phyloP scores from a whole-genome alignment of 2,888 invertebrate genomes.

The Macrophya annulata region DNA sequence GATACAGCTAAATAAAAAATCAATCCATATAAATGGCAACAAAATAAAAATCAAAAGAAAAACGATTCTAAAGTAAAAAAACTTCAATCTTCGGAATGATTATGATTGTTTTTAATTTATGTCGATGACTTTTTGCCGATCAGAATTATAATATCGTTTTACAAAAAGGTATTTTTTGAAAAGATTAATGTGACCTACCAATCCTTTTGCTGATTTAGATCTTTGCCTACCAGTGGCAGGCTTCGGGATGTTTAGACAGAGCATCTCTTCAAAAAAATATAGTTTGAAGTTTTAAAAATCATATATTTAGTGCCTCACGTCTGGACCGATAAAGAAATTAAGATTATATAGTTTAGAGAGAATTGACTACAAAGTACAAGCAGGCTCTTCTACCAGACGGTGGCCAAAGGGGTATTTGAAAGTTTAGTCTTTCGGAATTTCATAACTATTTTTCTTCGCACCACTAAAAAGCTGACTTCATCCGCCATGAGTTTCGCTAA shows the following conservation, averaged over 20 bases:
- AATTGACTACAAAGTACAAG: neutral
- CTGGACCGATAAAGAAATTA: neutral
- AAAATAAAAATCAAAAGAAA: neutral
- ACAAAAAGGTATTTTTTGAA: neutral
- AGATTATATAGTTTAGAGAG: neutral
- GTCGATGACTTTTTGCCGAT: too few species aligned
- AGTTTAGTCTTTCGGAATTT: neutral
- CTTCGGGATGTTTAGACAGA: neutral
- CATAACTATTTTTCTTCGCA: neutral
- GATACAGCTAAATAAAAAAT: neutral
- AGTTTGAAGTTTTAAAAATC: neutral
- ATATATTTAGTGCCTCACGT: neutral
- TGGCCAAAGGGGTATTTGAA: conserved; percentile 3
- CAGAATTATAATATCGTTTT: too few species aligned
- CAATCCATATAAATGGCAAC: neutral
- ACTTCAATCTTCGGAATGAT: neutral
- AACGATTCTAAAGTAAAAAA: neutral
- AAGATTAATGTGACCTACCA: too few species aligned
- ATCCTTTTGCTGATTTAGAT: neutral
- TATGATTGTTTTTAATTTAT: neutral
- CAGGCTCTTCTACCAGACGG: neutral
- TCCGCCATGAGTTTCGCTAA: neutral
- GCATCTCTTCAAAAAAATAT: neutral
- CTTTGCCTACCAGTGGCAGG: neutral
- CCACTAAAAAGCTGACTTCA: neutral